Evolutionary conservation across 1,140 invertebrate species (phyloP).

Genomic region (Drosophila simulans): DNA sequence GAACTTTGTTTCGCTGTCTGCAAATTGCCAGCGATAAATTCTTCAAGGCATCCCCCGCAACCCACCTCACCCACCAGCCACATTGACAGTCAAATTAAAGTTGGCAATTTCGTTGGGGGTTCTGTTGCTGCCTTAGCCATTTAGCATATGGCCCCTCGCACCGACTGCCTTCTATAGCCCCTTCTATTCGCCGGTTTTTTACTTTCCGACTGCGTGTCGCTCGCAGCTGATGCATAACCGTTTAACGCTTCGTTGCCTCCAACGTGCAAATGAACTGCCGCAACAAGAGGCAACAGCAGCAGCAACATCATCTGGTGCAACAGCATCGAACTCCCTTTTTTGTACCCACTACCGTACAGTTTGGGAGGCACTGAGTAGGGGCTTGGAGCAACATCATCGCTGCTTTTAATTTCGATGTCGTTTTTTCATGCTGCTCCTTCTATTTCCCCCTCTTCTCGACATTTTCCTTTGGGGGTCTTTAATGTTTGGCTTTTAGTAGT

Average conservation of each 20-base stretch:
- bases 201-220: slow-evolving; percentile 34
- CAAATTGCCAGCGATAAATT: slow-evolving; percentile 63
- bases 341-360: slow-evolving; percentile 23
- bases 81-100: slow-evolving; percentile 73
- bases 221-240: slow-evolving; percentile 60
- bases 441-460: slow-evolving; percentile 5
- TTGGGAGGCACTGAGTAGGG: slow-evolving; percentile 31
- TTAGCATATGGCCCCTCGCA: slow-evolving; percentile 56
- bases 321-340: slow-evolving; percentile 1
- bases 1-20: slow-evolving; percentile 66
- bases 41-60: slow-evolving; percentile 30
- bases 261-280: slow-evolving; percentile 69
- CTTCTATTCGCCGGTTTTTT: not conserved
- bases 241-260: slow-evolving; percentile 67
- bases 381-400: not conserved
- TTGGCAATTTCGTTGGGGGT: slow-evolving; percentile 36
- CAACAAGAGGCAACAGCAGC: slow-evolving; percentile 47
- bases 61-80: not conserved
- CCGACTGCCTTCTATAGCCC: slow-evolving; percentile 16
- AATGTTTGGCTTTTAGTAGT: slow-evolving; percentile 32
- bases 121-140: slow-evolving; percentile 22
- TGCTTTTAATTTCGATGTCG: slow-evolving; percentile 14
- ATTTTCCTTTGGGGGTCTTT: slow-evolving; percentile 1
- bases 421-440: not conserved
- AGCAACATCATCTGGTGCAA: slow-evolving; percentile 20